Base-by-base conservation (phyloP, 2,797 vertebrate species). In the Amazona ochrocephala region DNA sequence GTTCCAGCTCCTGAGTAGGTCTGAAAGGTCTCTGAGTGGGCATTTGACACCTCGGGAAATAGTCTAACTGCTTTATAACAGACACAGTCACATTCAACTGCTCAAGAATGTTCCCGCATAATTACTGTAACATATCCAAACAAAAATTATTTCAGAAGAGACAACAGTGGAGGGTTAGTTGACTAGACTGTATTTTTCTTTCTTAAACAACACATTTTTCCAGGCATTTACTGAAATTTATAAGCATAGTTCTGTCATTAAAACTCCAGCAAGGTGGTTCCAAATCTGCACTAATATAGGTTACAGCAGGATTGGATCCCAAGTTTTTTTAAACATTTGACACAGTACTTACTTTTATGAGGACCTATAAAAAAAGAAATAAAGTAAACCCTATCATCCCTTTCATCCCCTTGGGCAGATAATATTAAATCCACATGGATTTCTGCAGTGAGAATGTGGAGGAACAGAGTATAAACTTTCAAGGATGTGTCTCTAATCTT, bases 281-380 rank as follows among this genome's bases (percentile, higher is more conserved):
- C 70, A 91, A 93, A 81, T 86, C 76, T 87, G 19, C 32, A 81
- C 34, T 23, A 70, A 66, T 70, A 75, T 72, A 62, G 23, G 42
- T 62, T 93, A 88, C 53, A 89, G 47, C 19, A 90, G 53, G 54
- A 90, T 13, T 81, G 32, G 15, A 84, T 85, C 82, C 48, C 53
- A 83, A 91, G n/a, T 29, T 94, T 89, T 89, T 94, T 91, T 27
- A 93, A 81, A 75, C 24, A 54, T 94, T 93, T 92, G 82, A 91
- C 87, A 93, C 79, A 78, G 66, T 62, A 70, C 65, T 94, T 94
- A 77, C 44, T 91, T 97, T 95, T 91, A 95, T 75, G 84, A 80
- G 54, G 37, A 85, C 11, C 53, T 89, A 85, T 80, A 66, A 94
- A 95, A 92, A 80, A 89, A 39, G 50, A 74, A 90, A 73, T 61